phyloP scores from a whole-genome alignment of 2,797 vertebrate species.

The Artibeus lituratus region DNA sequence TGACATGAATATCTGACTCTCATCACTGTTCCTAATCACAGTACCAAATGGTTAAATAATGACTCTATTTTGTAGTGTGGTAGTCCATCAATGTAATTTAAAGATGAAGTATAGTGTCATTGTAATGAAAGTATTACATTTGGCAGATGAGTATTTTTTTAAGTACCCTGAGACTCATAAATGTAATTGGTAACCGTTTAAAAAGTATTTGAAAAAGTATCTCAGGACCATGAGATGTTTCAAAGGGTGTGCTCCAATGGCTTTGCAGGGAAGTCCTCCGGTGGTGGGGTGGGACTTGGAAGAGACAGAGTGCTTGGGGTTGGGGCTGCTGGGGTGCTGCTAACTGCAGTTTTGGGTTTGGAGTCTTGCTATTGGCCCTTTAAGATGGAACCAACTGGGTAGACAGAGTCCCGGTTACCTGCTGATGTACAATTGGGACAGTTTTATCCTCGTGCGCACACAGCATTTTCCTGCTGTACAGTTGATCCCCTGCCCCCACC shows the following conservation, averaged over 20 bases:
- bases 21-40: not conserved
- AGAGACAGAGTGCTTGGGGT: not conserved
- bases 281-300: not conserved
- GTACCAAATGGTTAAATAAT: not conserved
- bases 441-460: not conserved
- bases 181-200: not conserved
- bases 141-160: not conserved
- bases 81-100: not conserved
- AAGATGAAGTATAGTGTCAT: not conserved
- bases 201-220: not conserved
- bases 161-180: not conserved
- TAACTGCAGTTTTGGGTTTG: not conserved
- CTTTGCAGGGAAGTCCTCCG: not conserved
- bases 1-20: not conserved
- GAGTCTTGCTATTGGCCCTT: not conserved
- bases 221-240: not conserved
- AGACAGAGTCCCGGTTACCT: not conserved
- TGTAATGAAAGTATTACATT: not conserved
- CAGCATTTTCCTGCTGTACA: slow-evolving; percentile 27
- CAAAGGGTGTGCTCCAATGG: not conserved
- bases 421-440: slow-evolving; percentile 26
- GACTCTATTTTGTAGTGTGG: not conserved
- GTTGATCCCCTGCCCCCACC: slow-evolving; percentile 59
- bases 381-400: not conserved
- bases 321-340: not conserved